These are phyloP conservation scores for Cotesia glomerata DNA, from an alignment of 1,140 invertebrate species.

Conservation along the genomic window DNA sequence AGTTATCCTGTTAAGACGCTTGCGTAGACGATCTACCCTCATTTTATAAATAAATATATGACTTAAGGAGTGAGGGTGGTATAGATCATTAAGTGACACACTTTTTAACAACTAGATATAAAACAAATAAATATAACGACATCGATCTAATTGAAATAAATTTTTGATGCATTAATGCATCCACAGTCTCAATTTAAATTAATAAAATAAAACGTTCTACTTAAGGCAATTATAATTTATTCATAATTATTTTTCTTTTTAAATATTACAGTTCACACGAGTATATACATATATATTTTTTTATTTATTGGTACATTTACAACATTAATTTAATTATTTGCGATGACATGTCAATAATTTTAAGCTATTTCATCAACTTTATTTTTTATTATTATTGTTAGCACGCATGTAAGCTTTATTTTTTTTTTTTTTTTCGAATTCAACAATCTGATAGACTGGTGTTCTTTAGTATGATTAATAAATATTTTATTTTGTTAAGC, in stretches of 20 bases:
- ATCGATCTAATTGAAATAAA: background rate
- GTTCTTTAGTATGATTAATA: constrained; percentile 22
- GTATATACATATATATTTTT: constrained; percentile 51
- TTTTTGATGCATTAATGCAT: background rate
- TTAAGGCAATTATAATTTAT: constrained; percentile 37
- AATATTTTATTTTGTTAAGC: background rate
- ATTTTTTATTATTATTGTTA: background rate
- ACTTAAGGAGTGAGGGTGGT: background rate
- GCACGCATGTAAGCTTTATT: background rate
- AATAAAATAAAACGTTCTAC: background rate
- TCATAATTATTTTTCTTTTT: constrained; percentile 6
- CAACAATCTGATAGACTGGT: constrained; percentile 8
- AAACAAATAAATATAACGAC: background rate
- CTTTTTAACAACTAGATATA: background rate
- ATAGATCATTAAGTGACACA: background rate
- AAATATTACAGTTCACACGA: constrained; percentile 51
- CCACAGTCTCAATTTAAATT: background rate
- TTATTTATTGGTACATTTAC: constrained; percentile 52
- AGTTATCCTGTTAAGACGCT: constrained; percentile 33
- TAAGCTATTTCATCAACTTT: background rate
- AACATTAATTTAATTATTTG: constrained; percentile 32
- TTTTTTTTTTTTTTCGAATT: background rate
- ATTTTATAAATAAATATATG: background rate
- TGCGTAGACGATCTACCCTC: constrained; percentile 34
- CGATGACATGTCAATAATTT: constrained; percentile 14